Base-by-base conservation (phyloP, 2,888 invertebrate species). In the Thymelicus acteon region DNA sequence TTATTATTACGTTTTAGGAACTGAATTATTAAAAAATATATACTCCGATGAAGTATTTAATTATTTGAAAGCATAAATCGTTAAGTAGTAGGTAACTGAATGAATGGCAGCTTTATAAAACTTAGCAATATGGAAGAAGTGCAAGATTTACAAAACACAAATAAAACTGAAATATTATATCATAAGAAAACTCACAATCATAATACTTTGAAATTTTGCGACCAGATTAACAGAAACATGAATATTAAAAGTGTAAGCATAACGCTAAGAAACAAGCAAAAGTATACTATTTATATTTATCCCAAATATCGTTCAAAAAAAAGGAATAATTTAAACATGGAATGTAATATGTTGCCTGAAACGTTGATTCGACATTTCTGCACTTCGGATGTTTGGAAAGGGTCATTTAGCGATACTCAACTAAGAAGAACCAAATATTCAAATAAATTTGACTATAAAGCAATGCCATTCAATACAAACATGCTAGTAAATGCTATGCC, bases 231-330 rank as follows among this genome's bases (percentile, higher is more conserved):
- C n/a, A 58, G 13, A 39, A 39, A 58, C 6, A 39, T 39, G 31
- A 58, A 58, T n/a, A 8, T 66, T 47, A 31, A 66, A 66, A 66
- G 66, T 8, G 47, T 66, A 58, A 47, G 66, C n/a, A 58, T 66
- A 47, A 66, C 66, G 7, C 31, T 66, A 15, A 66, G 47, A 58
- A 66, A 66, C 19, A 66, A 47, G 44, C n/a, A 66, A 66, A 54
- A 66, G 54, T 66, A 37, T 66, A 66, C 13, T 31, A 47, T 66
- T 13, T 66, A 58, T 31, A 58, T 66, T 31, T 66, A 47, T 58
- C 58, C 66, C 1, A 66, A 66, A 8, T 0, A 47, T 13, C 40
- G 31, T 39, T 15, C 49, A 15, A 63, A 63, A 15, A 39, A 52
- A 7, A 19, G 8, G 10, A 15, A 52, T 37, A 65, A 19, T 7